phyloP scores from a whole-genome alignment of 2,797 vertebrate species.

The Atherinosoma microstoma region DNA sequence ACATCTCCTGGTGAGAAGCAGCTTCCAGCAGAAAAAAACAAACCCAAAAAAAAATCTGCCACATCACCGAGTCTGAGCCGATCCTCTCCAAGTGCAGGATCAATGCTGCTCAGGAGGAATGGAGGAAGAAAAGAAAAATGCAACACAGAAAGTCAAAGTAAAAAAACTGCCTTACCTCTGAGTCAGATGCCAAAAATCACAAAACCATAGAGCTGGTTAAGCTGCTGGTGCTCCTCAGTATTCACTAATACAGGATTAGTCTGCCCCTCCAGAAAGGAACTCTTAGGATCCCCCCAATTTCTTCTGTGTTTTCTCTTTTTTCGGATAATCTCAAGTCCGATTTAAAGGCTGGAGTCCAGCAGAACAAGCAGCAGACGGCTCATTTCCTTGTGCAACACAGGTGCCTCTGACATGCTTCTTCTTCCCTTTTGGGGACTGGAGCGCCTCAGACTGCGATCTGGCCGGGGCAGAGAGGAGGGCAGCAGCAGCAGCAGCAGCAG shows the following conservation, averaged over 20 bases:
- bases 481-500: constrained; percentile 16
- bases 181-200: constrained; percentile 61
- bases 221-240: constrained; percentile 58
- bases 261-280: constrained; percentile 38
- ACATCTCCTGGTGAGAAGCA: neutral
- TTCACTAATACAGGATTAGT: constrained; percentile 26
- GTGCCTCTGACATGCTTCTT: constrained; percentile 65
- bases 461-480: constrained; percentile 49
- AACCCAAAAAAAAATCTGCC: constrained; percentile 39
- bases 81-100: constrained; percentile 40
- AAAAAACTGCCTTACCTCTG: constrained; percentile 68
- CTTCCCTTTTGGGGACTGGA: constrained; percentile 47
- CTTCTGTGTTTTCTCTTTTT: constrained; percentile 9
- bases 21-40: constrained; percentile 3
- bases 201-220: constrained; percentile 63
- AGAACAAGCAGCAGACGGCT: constrained; percentile 59
- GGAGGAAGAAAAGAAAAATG: constrained; percentile 2
- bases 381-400: constrained; percentile 71
- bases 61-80: constrained; percentile 31
- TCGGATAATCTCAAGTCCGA: constrained; percentile 51
- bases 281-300: constrained; percentile 46
- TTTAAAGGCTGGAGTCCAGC: constrained; percentile 64
- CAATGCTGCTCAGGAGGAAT: constrained; percentile 6
- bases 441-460: constrained; percentile 55
- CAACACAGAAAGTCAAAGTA: constrained; percentile 43